phyloP scores from a whole-genome alignment of 2,888 invertebrate genomes.

The Rotaria macrura region DNA sequence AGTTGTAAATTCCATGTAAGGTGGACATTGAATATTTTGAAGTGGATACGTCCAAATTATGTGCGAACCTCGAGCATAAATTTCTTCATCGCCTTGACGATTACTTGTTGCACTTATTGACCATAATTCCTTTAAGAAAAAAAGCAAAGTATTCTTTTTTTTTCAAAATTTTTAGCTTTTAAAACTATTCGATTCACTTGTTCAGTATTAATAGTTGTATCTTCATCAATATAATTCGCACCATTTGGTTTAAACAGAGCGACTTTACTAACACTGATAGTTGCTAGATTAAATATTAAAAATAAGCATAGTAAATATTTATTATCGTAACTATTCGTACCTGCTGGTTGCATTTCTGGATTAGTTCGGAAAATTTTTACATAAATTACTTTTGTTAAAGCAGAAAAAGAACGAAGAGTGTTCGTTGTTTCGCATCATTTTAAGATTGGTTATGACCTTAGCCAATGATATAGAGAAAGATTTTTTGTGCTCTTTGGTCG shows the following conservation, averaged over 20 bases:
- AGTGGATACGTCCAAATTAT: slow-evolving; percentile 17
- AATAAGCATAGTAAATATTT: background rate
- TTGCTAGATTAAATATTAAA: too few relatives aligned
- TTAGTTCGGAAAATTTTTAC: background rate
- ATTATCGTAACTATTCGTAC: background rate
- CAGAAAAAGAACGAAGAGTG: background rate
- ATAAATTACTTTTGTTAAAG: background rate
- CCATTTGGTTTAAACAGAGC: slow-evolving; percentile 11
- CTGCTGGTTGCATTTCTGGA: background rate
- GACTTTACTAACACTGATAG: background rate
- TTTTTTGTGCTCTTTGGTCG: too few relatives aligned
- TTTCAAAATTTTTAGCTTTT: too few relatives aligned
- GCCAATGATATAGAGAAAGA: background rate
- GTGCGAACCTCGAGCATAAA: background rate
- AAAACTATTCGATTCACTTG: background rate
- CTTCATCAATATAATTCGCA: slow-evolving; percentile 13
- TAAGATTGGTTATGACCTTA: background rate
- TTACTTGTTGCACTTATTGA: slow-evolving; percentile 16
- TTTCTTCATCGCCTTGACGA: slow-evolving; percentile 11
- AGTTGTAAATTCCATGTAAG: slow-evolving; percentile 14
- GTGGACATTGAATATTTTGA: background rate
- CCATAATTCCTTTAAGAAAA: background rate
- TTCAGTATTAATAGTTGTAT: background rate
- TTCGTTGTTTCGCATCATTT: slow-evolving; percentile 8
- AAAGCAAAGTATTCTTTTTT: background rate